Conservation (phyloP, 2,113 vertebrate genomes). For the Gopherus evgoodei region DNA sequence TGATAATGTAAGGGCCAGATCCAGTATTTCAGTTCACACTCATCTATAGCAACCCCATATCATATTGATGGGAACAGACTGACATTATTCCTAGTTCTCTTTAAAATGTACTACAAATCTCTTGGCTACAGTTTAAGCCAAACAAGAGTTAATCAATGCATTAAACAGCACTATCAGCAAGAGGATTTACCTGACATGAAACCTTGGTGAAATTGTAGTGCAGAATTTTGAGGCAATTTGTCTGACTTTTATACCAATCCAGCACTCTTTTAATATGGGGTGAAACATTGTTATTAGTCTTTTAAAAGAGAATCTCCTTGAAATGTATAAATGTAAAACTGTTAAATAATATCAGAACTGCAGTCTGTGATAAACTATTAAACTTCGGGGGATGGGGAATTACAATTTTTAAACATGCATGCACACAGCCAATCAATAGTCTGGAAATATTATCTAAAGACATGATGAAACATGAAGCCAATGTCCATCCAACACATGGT, state of each 20-base stretch:
- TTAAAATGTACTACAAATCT: neutral
- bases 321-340: neutral
- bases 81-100: neutral
- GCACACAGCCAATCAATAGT: neutral
- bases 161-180: neutral
- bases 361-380: neutral
- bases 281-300: neutral
- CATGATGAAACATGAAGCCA: neutral
- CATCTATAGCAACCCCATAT: neutral
- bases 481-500: neutral
- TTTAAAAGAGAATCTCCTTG: neutral
- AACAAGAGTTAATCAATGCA: neutral
- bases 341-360: neutral
- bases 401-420: neutral
- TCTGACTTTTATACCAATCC: neutral
- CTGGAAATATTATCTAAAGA: neutral
- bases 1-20: neutral
- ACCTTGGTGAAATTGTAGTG: neutral
- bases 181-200: neutral
- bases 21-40: neutral
- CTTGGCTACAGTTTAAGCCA: neutral
- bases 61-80: neutral
- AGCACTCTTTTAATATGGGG: accelerated
- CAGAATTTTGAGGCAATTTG: neutral
- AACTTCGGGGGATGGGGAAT: neutral